phyloP scores from a whole-genome alignment of 2,113 vertebrate genomes.

The Rhabdomys dilectus region DNA sequence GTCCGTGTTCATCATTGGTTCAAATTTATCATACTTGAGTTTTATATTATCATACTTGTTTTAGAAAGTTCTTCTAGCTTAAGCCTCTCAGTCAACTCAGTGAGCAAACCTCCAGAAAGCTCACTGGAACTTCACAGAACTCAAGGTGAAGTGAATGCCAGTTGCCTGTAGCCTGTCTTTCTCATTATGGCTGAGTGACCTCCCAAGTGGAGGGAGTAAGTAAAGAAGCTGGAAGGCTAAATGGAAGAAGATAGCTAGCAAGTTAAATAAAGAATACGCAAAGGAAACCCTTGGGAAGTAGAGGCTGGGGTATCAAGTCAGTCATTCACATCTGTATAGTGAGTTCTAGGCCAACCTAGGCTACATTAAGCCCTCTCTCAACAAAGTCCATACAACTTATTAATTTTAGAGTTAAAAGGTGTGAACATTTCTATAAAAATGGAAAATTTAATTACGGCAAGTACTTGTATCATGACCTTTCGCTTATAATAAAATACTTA shows the following conservation, averaged over 20 bases:
- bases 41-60: background rate
- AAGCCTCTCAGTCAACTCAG: background rate
- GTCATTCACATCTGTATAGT: too few species aligned
- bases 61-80: background rate
- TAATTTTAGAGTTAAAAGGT: background rate
- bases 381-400: background rate
- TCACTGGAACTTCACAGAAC: background rate
- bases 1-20: background rate
- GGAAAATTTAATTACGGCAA: background rate
- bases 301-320: background rate
- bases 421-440: slow-evolving; percentile 7
- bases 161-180: background rate
- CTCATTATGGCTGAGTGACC: background rate
- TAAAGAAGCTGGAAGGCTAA: background rate
- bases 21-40: background rate
- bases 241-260: background rate
- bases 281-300: background rate
- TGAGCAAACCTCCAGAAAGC: background rate
- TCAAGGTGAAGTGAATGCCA: slow-evolving; percentile 24
- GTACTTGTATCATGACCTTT: background rate
- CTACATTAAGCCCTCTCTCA: background rate
- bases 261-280: background rate
- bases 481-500: background rate
- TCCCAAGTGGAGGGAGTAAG: background rate
- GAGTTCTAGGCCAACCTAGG: background rate